phyloP scores from a whole-genome alignment of 1,140 invertebrate genomes.

The Aphelenchoides besseyi region DNA sequence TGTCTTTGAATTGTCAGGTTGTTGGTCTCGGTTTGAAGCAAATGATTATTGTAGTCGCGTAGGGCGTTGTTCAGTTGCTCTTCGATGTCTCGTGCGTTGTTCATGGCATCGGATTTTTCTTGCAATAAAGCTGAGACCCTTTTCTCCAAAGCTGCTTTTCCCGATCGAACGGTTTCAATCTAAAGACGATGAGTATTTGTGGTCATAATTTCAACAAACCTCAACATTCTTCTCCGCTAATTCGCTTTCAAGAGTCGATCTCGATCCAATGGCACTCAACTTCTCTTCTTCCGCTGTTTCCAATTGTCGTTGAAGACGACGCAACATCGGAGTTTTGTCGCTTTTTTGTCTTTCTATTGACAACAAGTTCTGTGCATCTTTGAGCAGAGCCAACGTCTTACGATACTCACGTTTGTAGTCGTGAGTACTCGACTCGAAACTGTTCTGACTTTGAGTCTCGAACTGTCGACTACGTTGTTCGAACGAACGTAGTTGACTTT shows the following conservation, averaged over 20 bases:
- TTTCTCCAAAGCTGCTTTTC: not conserved
- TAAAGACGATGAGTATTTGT: not conserved
- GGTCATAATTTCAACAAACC: not conserved
- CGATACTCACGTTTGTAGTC: conserved; percentile 38
- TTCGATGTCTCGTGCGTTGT: not conserved
- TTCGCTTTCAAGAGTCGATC: conserved; percentile 9
- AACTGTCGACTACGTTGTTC: conserved; percentile 26
- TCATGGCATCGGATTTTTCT: conserved; percentile 8
- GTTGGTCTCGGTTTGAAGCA: conserved; percentile 10
- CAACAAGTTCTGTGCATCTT: conserved; percentile 35
- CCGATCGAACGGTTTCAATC: conserved; percentile 16
- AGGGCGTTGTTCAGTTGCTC: conserved; percentile 15
- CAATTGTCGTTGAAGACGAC: conserved; percentile 3
- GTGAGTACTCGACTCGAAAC: not conserved
- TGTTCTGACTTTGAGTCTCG: conserved; percentile 27
- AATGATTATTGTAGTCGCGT: not conserved
- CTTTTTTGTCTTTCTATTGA: conserved; percentile 38
- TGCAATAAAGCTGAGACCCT: not conserved
- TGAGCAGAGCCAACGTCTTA: conserved; percentile 42
- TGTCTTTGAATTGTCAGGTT: not conserved
- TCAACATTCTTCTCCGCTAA: conserved; percentile 7
- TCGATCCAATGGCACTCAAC: conserved; percentile 3
- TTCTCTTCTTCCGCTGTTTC: conserved; percentile 13
- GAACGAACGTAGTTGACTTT: conserved; percentile 22
- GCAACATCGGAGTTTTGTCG: conserved; percentile 18